Evolutionary conservation across 2,113 vertebrate species (phyloP), one percentile per base, ranked within the genome.

Genomic region (Himantopus leucocephalus): DNA sequence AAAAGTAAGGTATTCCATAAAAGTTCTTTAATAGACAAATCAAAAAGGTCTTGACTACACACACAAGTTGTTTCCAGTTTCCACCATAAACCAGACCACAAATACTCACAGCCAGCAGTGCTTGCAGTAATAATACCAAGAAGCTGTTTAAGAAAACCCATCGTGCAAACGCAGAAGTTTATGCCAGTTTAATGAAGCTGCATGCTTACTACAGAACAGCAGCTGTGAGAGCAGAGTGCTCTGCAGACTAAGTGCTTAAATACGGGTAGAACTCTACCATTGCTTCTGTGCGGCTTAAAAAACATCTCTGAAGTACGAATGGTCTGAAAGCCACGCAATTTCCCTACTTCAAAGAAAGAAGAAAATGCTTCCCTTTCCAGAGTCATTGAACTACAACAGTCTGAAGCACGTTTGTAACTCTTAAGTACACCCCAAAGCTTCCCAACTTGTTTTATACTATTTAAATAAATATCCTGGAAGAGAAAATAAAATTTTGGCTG

Each of bases 401-500:
- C 62, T 93, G 43, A 88, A 96, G 72, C 17, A 55, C 26, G 52
- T 66, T 3, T 60, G 48, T n/a, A 94, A 88, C 30, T 26, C 43
- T 62, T 29, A 62, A 32, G 27, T 29, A 87, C 1, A 3, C 18
- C 34, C 79, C 56, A 88, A 35, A 85, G 74, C 56, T 70, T 75
- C 32, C 39, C 56, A 82, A 23, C 62, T 66, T 67, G 43, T 83
- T 84, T 80, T 55, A 63, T 15, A 24, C n/a, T 77, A 60, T 41
- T 88, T 53, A 90, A 71, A 70, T 74, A 80, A 92, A 83, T 52
- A 85, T 62, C 43, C 56, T 68, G 43, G 34, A 92, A 92, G 55
- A 95, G 30, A 67, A 81, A 70, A 47, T 47, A 50, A 68, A 63
- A 22, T 50, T 96, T 77, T 88, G 41, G 98, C 90, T 82, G 98